Evolutionary conservation across 2,888 invertebrate genomes (phyloP).

Genomic region (Agonum fuliginosum): DNA sequence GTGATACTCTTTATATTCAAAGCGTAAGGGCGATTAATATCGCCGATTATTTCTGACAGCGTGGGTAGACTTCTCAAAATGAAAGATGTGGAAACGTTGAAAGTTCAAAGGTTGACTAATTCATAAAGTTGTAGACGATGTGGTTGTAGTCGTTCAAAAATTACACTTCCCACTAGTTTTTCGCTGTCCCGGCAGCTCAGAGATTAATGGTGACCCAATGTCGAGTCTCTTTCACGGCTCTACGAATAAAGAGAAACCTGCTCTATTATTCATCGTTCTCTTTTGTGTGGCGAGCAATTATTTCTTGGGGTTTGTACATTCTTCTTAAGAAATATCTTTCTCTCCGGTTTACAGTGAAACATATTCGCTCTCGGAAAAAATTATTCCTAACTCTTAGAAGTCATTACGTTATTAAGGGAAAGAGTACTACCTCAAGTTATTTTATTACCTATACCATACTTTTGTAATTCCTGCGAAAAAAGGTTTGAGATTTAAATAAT

Average conservation of each 20-base stretch:
- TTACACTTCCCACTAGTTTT: constrained; percentile 29
- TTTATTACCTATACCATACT: too few species aligned
- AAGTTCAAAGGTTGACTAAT: constrained; percentile 34
- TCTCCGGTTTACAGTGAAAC: constrained; percentile 17
- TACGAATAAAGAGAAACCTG: constrained; percentile 55
- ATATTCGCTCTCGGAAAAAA: constrained; percentile 45
- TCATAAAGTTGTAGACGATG: background rate
- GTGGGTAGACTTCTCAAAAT: background rate
- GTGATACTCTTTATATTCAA: too few species aligned
- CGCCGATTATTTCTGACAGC: background rate
- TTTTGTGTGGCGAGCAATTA: constrained; percentile 56
- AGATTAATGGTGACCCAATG: constrained; percentile 55
- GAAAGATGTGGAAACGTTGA: constrained; percentile 24
- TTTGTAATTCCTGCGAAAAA: too few species aligned
- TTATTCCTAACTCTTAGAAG: constrained; percentile 55
- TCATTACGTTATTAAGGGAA: constrained; percentile 53
- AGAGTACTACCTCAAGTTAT: too few species aligned
- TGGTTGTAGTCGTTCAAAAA: constrained; percentile 3
- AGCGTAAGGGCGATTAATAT: constrained; percentile 5
- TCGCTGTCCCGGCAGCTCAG: constrained; percentile 4
- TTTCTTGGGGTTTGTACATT: constrained; percentile 57
- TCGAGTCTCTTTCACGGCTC: constrained; percentile 39
- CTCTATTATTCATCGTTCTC: constrained; percentile 58
- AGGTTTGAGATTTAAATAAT: too few species aligned
- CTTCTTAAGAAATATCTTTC: constrained; percentile 47